Evolutionary conservation across 2,113 vertebrate genomes (phyloP).

Genomic region (Marmota monax): DNA sequence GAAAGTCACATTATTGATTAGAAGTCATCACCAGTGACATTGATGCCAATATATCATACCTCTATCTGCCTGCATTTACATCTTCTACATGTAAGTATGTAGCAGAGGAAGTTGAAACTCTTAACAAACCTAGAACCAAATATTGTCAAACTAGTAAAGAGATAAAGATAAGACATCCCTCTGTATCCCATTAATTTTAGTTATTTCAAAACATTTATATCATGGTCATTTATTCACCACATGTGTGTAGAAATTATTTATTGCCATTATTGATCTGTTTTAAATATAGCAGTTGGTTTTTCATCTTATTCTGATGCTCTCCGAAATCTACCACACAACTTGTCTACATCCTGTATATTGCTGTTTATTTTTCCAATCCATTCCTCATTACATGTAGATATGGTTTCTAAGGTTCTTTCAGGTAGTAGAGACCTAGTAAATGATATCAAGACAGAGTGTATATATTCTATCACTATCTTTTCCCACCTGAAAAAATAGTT

Average conservation of each 20-base stretch:
- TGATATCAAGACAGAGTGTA: not conserved
- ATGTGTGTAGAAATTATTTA: not conserved
- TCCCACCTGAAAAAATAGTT: not conserved
- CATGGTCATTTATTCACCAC: not conserved
- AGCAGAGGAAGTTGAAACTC: not conserved
- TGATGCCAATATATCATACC: not conserved
- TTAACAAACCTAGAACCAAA: slow-evolving; percentile 12
- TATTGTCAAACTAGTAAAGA: slow-evolving; percentile 26
- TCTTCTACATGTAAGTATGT: not conserved
- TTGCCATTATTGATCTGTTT: not conserved
- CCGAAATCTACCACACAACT: not conserved
- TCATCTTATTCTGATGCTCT: not conserved
- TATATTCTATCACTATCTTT: not conserved
- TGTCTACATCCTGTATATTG: not conserved
- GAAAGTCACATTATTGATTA: not conserved
- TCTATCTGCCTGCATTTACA: not conserved
- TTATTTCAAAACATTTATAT: slow-evolving; percentile 28
- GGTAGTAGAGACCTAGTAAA: not conserved
- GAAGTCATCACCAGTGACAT: not conserved
- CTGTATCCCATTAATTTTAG: not conserved
- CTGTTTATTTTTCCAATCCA: not conserved
- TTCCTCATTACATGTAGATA: not conserved
- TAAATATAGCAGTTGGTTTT: not conserved
- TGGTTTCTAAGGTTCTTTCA: not conserved
- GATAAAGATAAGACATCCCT: slow-evolving; percentile 14